Evolutionary conservation across 2,113 vertebrate genomes (phyloP).

Genomic region (Hyaena hyaena): DNA sequence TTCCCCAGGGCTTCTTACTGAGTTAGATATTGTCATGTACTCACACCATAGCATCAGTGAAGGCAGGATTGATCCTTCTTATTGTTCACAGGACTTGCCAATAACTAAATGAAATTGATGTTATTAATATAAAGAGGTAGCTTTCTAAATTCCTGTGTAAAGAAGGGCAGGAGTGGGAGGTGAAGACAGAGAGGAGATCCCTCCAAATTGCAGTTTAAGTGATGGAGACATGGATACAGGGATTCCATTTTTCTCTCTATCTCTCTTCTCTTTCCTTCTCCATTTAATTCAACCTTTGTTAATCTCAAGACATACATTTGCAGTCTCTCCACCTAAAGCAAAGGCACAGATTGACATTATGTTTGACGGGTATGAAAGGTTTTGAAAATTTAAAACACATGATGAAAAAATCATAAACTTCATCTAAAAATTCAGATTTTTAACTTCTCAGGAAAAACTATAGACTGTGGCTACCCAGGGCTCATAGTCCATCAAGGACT

Average conservation of each 20-base stretch:
- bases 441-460: not conserved
- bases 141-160: constrained; percentile 67
- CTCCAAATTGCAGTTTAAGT: not conserved
- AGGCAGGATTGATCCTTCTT: not conserved
- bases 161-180: constrained; percentile 9
- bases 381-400: not conserved
- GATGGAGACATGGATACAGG: not conserved
- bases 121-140: constrained; percentile 55
- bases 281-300: not conserved
- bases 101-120: constrained; percentile 66
- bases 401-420: not conserved
- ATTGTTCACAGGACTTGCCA: constrained; percentile 19
- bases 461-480: not conserved
- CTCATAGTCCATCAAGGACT: not conserved
- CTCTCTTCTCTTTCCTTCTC: not conserved
- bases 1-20: not conserved
- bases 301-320: not conserved
- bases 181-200: not conserved
- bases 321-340: not conserved
- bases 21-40: constrained; percentile 67
- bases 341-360: not conserved
- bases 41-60: not conserved
- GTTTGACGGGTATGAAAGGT: not conserved
- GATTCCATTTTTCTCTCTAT: not conserved
- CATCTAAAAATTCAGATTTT: not conserved